Conservation (phyloP, 2,888 invertebrate species). For the Idaea straminata region DNA sequence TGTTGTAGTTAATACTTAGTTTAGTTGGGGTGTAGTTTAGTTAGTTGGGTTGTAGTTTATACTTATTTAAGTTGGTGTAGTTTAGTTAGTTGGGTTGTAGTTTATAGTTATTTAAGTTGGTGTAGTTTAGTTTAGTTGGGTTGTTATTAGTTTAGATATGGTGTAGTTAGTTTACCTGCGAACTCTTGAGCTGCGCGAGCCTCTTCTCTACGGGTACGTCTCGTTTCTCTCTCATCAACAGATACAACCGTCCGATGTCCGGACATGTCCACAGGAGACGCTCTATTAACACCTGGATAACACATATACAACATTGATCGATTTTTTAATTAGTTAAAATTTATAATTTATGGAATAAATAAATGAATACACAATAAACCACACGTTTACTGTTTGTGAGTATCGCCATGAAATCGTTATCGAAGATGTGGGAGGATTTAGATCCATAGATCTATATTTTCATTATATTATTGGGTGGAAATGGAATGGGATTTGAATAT, state of each 20-base stretch:
- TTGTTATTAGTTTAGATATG: not conserved
- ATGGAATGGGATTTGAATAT: too few relatives aligned
- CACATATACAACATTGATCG: not conserved
- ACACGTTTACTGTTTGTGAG: too few relatives aligned
- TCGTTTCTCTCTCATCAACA: conserved; percentile 81
- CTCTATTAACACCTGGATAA: conserved; percentile 81
- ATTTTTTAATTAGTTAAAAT: not conserved
- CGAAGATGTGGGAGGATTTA: too few relatives aligned
- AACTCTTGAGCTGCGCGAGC: conserved; percentile 79
- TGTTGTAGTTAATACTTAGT: not conserved
- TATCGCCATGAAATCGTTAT: too few relatives aligned
- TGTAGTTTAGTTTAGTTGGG: too few relatives aligned
- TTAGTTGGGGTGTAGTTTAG: not conserved
- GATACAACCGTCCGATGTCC: conserved; percentile 80
- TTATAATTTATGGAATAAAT: too few relatives aligned
- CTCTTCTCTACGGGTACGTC: conserved; percentile 76
- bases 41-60: too few relatives aligned
- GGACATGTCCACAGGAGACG: conserved; percentile 85
- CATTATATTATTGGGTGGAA: too few relatives aligned
- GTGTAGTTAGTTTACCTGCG: conserved; percentile 61
- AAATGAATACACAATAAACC: too few relatives aligned
- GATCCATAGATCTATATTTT: too few relatives aligned
- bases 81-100: not conserved
- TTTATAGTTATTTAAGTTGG: too few relatives aligned
- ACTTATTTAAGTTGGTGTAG: too few relatives aligned